A percentile compares a stretch with the other conserved stretches of the same genome.
Conservation (phyloP, 2,797 vertebrate species). For the Tokudaia muenninki region DNA sequence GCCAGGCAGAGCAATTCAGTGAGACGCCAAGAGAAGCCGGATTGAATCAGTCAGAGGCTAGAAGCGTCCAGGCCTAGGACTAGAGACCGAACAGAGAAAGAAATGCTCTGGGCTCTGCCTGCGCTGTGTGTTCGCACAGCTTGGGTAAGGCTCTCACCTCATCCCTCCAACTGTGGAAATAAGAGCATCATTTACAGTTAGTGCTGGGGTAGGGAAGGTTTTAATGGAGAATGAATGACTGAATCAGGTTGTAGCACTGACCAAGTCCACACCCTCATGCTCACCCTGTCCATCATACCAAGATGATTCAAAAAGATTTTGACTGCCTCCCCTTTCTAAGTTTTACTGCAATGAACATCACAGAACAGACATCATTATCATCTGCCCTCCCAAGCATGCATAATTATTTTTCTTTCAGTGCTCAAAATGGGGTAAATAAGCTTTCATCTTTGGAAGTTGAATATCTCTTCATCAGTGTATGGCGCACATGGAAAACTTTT, state of each 20-base stretch:
- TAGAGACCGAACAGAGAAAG: not conserved
- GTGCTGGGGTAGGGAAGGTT: not conserved
- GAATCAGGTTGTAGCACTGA: not conserved
- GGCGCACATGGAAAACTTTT: not conserved
- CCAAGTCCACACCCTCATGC: not conserved
- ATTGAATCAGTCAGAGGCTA: not conserved
- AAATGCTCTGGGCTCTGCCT: not conserved
- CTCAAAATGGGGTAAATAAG: not conserved
- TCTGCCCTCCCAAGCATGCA: not conserved
- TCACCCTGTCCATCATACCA: not conserved
- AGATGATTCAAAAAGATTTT: not conserved
- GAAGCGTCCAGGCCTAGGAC: not conserved
- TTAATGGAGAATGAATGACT: not conserved
- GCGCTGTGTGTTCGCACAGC: not conserved
- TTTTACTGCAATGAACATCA: not conserved
- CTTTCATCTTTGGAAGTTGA: not conserved
- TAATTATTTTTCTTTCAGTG: not conserved
- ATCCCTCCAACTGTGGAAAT: not conserved
- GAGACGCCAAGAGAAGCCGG: not conserved
- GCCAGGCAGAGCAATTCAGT: not conserved
- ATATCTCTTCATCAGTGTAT: constrained; percentile 9
- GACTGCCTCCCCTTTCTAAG: not conserved
- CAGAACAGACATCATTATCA: not conserved
- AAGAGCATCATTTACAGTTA: not conserved
- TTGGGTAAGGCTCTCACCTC: not conserved